Base-by-base conservation (phyloP, 2,113 vertebrate genomes). In the Tragelaphus buxtoni region DNA sequence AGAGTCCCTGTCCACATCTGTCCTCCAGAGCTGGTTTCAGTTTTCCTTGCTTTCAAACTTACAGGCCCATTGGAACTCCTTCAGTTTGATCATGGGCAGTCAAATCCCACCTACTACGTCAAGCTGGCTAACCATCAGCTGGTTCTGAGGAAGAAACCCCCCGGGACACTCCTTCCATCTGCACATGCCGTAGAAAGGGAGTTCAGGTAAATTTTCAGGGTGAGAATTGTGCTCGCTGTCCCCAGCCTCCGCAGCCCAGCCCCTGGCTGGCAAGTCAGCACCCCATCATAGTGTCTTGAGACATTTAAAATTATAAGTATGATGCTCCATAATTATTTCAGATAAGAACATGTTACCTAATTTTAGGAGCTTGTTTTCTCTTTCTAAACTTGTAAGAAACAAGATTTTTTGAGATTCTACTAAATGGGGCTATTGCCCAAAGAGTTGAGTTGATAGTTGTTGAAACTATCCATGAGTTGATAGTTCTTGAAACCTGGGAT, bases 141-240 rank as follows among this genome's bases (percentile, higher is more conserved):
- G 14, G 98, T 99, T 85, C 98, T 99, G 85, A 99, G 99, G 97
- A 99, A 99, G 98, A 99, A 99, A 80, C 97, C 98, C 0, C 97
- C 97, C 0, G 95, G 90, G 7, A 95, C 96, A 9, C 97, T 97
- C 7, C 94, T 98, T 24, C 98, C 98, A 1, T 95, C 98, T 0
- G 98, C 98, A 17, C 96, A 94, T 17, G 95, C 98, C 13, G 56
- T 99, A 1, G 87, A 97, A 4, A 98, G 98, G 88, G 99, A 99
- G 51, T 99, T 98, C 98, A 99, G 99, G 99, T 99, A 97, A 95
- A 88, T 63, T 32, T 30, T 45, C 32, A 45, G 39, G 26, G 65
- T 20, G 2, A 0, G 5, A 24, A 26, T 22, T 3, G 1, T 30
- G 20, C 35, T 24, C 3, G 3, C 24, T 17, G 3, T 8, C 4